Base-by-base conservation (phyloP, 2,888 invertebrate genomes). In the Apantesis nais region DNA sequence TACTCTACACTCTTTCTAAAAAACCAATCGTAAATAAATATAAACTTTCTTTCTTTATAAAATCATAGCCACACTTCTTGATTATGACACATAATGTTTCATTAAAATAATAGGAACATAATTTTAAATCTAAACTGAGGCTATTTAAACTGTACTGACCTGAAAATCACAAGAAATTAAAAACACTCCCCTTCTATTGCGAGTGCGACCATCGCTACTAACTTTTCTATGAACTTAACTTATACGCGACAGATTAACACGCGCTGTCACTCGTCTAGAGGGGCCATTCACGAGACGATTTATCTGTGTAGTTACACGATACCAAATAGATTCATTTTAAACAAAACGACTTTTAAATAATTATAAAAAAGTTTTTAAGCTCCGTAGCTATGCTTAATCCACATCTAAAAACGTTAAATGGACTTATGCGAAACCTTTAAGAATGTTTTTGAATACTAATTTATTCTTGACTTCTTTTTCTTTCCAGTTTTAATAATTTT, bases 151-250 rank as follows among this genome's bases (percentile, higher is more conserved):
- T 80, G 72, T 76, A 81, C 81, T 81, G 81, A 80, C 81, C 81
- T 80, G 79, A 73, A 81, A 81, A 80, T 81, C 78, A 83, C 84
- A 80, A 84, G 74, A 85, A 81, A 83, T 80, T 79, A 81, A 79
- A 84, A 85, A 85, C 85, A 85, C 86, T 85, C 81, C 82, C 81
- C 80, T 80, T 77, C 75, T 77, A 73, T 66, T 75, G 71, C 78
- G 74, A 83, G n/a, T n/a, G n/a, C n/a, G n/a, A n/a, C 84, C 83
- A 83, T 81, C 72, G 69, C 70, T 74, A 71, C 52, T 65, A 65
- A 37, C 55, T 62, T 71, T 72, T 72, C 68, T 58, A 29, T 31
- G n/a, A 8, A 39, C 39, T 25, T n/a, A 37, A 62, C 37, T 12
- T 62, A 61, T 9, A 29, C 41, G 29, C 29, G 22, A n/a, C 63